Evolutionary conservation across 1,140 invertebrate species (phyloP).

Genomic region (Ostrea denselamellosa): DNA sequence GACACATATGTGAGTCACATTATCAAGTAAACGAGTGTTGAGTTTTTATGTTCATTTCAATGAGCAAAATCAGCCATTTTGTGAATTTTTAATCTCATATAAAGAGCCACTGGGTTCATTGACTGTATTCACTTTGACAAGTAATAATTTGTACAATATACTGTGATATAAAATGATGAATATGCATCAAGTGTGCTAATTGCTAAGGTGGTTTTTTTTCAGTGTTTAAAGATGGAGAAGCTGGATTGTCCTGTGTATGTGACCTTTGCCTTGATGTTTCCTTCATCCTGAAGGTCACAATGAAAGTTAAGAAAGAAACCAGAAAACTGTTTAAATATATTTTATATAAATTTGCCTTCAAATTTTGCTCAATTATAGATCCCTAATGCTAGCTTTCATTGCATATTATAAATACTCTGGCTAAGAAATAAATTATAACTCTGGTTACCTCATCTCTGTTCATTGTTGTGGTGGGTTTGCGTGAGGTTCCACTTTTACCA

Average conservation of each 20-base stretch:
- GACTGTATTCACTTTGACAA: no score
- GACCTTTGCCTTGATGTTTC: constrained; percentile 64
- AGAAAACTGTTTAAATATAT: background rate
- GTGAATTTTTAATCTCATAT: no score
- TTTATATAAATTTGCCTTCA: background rate
- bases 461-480: background rate
- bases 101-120: no score
- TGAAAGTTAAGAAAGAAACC: background rate
- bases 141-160: no score
- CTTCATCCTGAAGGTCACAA: constrained; percentile 59
- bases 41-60: no score
- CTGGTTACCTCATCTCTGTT: background rate
- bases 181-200: no score
- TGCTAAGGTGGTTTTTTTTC: background rate
- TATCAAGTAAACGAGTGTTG: no score
- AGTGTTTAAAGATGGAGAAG: constrained; percentile 42
- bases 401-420: background rate
- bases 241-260: constrained; percentile 60
- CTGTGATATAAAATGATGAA: no score
- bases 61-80: no score
- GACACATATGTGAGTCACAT: no score
- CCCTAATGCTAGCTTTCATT: background rate
- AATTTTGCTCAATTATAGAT: background rate
- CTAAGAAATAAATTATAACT: background rate
- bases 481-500: background rate